A percentile compares a stretch with the other conserved stretches of the same genome.
These are phyloP conservation scores for Punctoribates punctum DNA, from an alignment of 2,888 invertebrate genomes.

Conservation along the genomic window DNA sequence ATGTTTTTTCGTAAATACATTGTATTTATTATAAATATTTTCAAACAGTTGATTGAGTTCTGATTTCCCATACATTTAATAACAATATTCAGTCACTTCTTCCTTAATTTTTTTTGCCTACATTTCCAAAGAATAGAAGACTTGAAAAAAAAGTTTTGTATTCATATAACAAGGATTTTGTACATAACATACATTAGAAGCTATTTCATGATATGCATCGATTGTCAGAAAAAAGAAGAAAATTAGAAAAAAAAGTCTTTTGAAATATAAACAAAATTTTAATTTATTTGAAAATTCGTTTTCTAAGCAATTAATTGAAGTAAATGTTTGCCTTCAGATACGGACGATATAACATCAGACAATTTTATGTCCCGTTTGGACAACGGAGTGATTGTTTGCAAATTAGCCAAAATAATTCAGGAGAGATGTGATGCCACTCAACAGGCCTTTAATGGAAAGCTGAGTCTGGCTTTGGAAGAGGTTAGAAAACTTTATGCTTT, in stretches of 20 bases:
- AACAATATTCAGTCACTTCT: too few relatives aligned
- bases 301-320: not conserved
- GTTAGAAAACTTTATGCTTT: constrained; percentile 36
- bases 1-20: not conserved
- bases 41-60: too few relatives aligned
- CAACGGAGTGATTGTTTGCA: constrained; percentile 77
- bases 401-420: constrained; percentile 73
- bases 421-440: constrained; percentile 56
- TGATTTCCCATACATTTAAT: too few relatives aligned
- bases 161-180: not conserved
- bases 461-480: constrained; percentile 17
- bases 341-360: constrained; percentile 62
- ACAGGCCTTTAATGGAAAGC: constrained; percentile 29
- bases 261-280: not conserved
- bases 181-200: not conserved
- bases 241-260: not conserved
- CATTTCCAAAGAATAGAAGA: not conserved
- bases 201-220: not conserved
- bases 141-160: not conserved
- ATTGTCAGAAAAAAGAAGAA: not conserved
- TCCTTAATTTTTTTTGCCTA: too few relatives aligned
- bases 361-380: constrained; percentile 77
- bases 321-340: not conserved
- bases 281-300: not conserved
- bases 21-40: too few relatives aligned